Evolutionary conservation across 2,113 vertebrate genomes (phyloP).

Genomic region (Malaclemys terrapin): DNA sequence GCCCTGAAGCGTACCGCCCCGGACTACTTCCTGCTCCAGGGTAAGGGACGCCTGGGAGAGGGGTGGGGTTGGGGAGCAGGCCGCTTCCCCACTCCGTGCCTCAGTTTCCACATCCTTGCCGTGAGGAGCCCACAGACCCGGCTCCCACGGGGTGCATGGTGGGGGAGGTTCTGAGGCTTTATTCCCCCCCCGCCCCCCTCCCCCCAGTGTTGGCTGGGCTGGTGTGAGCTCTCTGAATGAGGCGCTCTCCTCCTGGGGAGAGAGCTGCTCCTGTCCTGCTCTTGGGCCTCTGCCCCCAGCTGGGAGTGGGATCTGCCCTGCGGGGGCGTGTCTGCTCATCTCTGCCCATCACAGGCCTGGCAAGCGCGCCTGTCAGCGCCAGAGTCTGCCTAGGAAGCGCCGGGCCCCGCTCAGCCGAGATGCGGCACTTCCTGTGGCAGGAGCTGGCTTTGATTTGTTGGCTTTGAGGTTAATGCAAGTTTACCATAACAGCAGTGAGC

Average conservation of each 20-base stretch:
- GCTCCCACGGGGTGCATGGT: background rate
- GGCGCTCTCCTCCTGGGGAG: background rate
- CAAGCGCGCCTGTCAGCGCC: background rate
- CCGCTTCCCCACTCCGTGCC: background rate
- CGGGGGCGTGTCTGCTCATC: no score
- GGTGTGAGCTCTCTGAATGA: background rate
- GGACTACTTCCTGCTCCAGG: constrained; percentile 93
- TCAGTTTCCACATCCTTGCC: background rate
- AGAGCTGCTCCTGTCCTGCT: background rate
- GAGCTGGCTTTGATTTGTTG: constrained; percentile 69
- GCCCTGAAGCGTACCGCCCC: constrained; percentile 84
- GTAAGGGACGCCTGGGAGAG: constrained; percentile 67
- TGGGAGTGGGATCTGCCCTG: no score
- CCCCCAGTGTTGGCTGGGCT: background rate
- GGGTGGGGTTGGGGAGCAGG: background rate
- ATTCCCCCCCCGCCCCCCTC: rapidly evolving
- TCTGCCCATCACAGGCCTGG: background rate
- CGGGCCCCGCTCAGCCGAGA: background rate
- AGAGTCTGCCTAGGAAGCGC: background rate
- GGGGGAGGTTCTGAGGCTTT: background rate
- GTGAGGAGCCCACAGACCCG: background rate
- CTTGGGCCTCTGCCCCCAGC: background rate
- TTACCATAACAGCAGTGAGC: constrained; percentile 57
- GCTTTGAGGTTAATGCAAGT: constrained; percentile 64
- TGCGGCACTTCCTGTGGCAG: constrained; percentile 61